A percentile compares a stretch with the other conserved stretches of the same genome.
These are phyloP conservation scores for Lasius fuliginosus DNA, from an alignment of 2,888 invertebrate species.

Conservation along the genomic window DNA sequence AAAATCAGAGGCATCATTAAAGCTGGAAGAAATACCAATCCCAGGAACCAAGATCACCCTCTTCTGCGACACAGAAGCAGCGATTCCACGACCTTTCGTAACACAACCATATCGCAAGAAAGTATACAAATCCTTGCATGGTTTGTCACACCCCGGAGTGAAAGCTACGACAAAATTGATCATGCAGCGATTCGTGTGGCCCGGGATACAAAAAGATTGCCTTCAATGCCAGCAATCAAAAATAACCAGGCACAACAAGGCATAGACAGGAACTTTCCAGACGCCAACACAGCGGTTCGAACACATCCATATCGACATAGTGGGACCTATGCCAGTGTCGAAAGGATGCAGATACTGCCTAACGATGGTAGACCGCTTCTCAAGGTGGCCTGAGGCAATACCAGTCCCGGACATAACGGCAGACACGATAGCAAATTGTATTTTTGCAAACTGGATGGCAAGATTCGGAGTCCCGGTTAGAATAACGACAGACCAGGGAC, in stretches of 20 bases:
- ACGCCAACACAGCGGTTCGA: not conserved
- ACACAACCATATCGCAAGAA: constrained; percentile 50
- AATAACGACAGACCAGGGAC: no score
- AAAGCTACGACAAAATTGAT: constrained; percentile 61
- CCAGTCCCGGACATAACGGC: not conserved
- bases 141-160: constrained; percentile 64
- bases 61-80: not conserved
- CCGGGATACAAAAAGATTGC: constrained; percentile 71
- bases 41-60: not conserved
- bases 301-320: not conserved
- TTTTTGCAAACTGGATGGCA: not conserved
- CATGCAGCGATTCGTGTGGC: constrained; percentile 71
- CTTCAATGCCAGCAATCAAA: constrained; percentile 80
- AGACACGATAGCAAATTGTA: no score
- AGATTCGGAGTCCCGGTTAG: no score
- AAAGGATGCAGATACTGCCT: not conserved
- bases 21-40: not conserved
- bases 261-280: not conserved
- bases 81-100: constrained; percentile 61
- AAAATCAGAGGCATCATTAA: not conserved
- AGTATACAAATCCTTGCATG: constrained; percentile 51
- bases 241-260: constrained; percentile 70
- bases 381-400: not conserved
- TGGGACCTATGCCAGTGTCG: not conserved
- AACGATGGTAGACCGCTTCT: not conserved